Evolutionary conservation across 2,113 vertebrate species (phyloP), one percentile per base, ranked within the genome.

Genomic region (Thamnaconus septentrionalis): DNA sequence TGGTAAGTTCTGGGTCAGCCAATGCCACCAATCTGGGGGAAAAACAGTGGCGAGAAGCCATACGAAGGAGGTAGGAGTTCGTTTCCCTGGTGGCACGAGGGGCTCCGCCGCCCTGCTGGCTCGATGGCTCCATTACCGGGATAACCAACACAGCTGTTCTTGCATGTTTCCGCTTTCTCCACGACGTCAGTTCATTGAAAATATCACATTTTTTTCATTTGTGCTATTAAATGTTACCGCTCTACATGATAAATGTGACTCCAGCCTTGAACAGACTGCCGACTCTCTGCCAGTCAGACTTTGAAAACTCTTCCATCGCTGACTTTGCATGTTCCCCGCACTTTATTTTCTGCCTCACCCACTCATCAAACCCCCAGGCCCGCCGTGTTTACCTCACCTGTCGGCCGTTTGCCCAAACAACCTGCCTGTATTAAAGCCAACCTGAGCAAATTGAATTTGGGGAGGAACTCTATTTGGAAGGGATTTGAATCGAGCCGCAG

Each of bases 1-100:
- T 86, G 91, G 90, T 92, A 92, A 91, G 91, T 92, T 79, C 52
- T 78, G 59, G 79, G 80, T 85, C 86, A 76, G 79, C 80, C 66
- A 81, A 71, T 49, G 53, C 6, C 61, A 76, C 82, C 70, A 82
- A 61, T 86, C 71, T 75, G 79, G 85, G 18, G 18, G 18, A 31
- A 31, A 31, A 31, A 31, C 18, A 31, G 18, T 31, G 18, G 77
- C 67, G 59, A 78, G 73, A 86, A 78, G 76, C 54, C 74, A 69
- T 83, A 80, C 65, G 69, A 58, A 79, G 84, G 89, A 91, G 91
- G 91, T 92, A 91, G 90, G 90, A 87, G 11, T 66, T 84, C 50
- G 60, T 80, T 85, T 86, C 80, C 60, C 49, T 44, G 59, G 54
- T 41, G 43, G 56, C 52, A 56, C 7, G 41, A 68, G n/a, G 64